phyloP scores from a whole-genome alignment of 2,888 invertebrate species.

The Cepaea hortensis region DNA sequence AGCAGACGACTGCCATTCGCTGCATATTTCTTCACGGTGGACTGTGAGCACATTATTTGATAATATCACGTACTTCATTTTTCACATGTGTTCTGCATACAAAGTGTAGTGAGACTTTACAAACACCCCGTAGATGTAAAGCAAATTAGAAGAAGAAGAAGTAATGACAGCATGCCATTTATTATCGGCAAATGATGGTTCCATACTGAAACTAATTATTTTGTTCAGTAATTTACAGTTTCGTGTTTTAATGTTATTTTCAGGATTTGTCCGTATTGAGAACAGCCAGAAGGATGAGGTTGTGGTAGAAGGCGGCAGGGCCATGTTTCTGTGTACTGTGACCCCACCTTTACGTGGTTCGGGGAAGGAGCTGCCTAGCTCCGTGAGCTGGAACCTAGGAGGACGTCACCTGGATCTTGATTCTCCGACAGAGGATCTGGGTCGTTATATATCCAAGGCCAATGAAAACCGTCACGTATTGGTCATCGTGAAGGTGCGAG shows the following conservation, averaged over 20 bases:
- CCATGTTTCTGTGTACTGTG: slow-evolving; percentile 46
- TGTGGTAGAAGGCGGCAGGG: slow-evolving; percentile 42
- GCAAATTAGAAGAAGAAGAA: neutral
- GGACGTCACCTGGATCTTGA: slow-evolving; percentile 40
- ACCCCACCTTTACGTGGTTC: slow-evolving; percentile 31
- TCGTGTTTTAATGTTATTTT: neutral
- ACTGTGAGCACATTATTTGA: too few relatives aligned
- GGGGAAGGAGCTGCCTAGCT: slow-evolving; percentile 3
- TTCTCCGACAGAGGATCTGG: slow-evolving; percentile 6
- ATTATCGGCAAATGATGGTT: too few relatives aligned
- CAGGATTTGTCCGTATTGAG: slow-evolving; percentile 47
- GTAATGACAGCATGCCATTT: too few relatives aligned
- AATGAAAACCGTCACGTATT: slow-evolving; percentile 60
- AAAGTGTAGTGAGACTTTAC: too few relatives aligned
- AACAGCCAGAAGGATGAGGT: slow-evolving; percentile 40
- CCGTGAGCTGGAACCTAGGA: slow-evolving; percentile 44
- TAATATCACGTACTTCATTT: too few relatives aligned
- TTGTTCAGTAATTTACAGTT: neutral
- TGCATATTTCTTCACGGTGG: too few relatives aligned
- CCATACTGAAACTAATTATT: too few relatives aligned
- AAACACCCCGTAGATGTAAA: too few relatives aligned
- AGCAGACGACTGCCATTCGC: too few relatives aligned
- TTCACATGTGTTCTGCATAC: too few relatives aligned
- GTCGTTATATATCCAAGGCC: slow-evolving; percentile 54
- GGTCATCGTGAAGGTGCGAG: slow-evolving; percentile 57